Evolutionary conservation across 2,113 vertebrate genomes (phyloP).

Genomic region (Lagopus muta): DNA sequence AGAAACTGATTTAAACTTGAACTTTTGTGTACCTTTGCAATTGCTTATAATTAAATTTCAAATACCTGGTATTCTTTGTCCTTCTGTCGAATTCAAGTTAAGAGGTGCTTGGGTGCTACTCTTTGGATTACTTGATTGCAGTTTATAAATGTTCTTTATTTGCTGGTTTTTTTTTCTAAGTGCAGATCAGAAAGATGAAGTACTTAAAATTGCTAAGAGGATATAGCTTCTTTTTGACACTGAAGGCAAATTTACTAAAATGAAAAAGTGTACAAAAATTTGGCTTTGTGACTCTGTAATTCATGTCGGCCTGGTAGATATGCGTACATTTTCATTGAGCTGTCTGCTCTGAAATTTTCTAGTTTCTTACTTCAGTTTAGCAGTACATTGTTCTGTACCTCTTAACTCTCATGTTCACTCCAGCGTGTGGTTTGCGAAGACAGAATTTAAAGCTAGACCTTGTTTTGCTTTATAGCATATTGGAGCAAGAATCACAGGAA

Average conservation of each 20-base stretch:
- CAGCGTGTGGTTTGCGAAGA: not conserved
- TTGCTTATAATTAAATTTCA: not conserved
- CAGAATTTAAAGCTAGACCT: not conserved
- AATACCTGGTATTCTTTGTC: not conserved
- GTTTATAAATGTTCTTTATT: not conserved
- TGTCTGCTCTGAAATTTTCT: not conserved
- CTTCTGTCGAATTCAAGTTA: not conserved
- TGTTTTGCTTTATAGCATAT: not conserved
- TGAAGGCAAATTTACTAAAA: not conserved
- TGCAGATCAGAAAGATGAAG: not conserved
- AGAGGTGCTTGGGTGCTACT: not conserved
- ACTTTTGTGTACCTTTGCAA: not conserved
- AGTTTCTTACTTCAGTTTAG: not conserved
- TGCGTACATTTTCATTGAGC: not conserved
- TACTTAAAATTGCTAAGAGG: not conserved
- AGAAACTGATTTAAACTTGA: not conserved
- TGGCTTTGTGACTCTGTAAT: not conserved
- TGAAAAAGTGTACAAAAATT: not conserved
- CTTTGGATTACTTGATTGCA: not conserved
- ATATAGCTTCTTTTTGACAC: not conserved
- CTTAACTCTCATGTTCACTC: not conserved
- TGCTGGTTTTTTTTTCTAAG: not conserved
- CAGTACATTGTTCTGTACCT: not conserved
- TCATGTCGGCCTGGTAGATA: not conserved
- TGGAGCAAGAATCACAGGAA: not conserved